Evolutionary conservation across 2,113 vertebrate genomes (phyloP).

Genomic region (Jaculus jaculus): DNA sequence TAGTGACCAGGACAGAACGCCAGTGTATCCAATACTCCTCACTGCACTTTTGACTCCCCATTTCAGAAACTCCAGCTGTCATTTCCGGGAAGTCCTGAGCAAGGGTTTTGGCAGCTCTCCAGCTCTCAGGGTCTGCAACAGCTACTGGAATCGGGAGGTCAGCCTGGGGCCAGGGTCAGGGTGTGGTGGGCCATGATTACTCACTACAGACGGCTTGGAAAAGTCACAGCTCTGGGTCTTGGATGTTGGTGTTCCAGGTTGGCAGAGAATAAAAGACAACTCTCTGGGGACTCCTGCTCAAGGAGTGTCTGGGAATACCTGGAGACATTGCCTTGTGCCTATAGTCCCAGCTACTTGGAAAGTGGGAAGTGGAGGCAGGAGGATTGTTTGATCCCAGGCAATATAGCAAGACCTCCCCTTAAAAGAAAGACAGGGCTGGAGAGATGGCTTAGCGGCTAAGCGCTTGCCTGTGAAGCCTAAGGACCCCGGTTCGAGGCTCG

Average conservation of each 20-base stretch:
- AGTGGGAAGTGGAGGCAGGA: not conserved
- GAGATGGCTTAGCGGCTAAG: too few species aligned
- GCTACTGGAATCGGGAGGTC: slow-evolving; percentile 95
- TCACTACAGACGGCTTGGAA: not conserved
- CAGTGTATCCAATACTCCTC: not conserved
- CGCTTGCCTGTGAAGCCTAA: too few species aligned
- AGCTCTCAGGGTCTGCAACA: slow-evolving; percentile 93
- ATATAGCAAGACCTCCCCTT: not conserved
- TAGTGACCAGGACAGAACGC: too few species aligned
- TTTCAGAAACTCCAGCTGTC: slow-evolving; percentile 88
- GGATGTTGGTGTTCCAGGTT: not conserved
- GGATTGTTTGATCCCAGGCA: not conserved
- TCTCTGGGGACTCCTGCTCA: not conserved
- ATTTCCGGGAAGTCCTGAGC: slow-evolving; percentile 80
- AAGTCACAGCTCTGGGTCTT: not conserved
- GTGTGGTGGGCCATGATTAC: not conserved
- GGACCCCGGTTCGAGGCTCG: too few species aligned
- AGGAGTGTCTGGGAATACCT: not conserved
- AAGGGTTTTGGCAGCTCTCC: slow-evolving; percentile 74
- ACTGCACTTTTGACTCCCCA: not conserved
- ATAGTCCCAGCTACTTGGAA: not conserved
- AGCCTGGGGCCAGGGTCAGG: not conserved
- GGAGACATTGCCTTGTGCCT: too few species aligned
- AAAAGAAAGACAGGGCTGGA: not conserved
- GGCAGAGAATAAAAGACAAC: not conserved